These are phyloP conservation scores for Scaptomyza hsui DNA, from an alignment of 1,140 invertebrate species.

Conservation along the genomic window DNA sequence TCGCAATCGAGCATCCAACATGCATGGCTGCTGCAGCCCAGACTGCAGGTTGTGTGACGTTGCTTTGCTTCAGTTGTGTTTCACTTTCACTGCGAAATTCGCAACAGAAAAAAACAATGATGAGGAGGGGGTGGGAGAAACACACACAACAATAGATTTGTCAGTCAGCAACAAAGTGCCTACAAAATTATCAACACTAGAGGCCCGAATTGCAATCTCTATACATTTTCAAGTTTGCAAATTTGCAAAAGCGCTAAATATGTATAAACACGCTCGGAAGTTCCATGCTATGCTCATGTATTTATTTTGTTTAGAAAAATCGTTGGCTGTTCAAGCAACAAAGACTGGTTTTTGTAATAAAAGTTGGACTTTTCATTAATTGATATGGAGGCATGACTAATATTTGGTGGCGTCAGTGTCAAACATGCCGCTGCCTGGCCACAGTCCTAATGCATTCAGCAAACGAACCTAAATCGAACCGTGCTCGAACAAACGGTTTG, in stretches of 20 bases:
- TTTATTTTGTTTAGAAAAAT: not conserved
- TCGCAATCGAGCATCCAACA: slow-evolving; percentile 46
- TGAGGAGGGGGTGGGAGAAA: not conserved
- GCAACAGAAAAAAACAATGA: slow-evolving; percentile 20
- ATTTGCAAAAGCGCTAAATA: not conserved
- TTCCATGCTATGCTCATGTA: too few species aligned
- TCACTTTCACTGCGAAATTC: slow-evolving; percentile 60
- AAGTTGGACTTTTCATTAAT: not conserved
- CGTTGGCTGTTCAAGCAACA: too few species aligned
- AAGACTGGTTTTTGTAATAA: not conserved
- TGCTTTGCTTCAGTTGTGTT: slow-evolving; percentile 21
- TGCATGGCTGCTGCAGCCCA: slow-evolving; percentile 27
- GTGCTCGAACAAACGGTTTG: slow-evolving; percentile 3
- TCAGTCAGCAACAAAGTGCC: slow-evolving; percentile 26
- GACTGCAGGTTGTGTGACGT: slow-evolving; percentile 23
- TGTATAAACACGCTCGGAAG: too few species aligned
- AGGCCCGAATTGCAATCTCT: not conserved
- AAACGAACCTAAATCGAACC: not conserved
- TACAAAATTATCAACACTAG: slow-evolving; percentile 14
- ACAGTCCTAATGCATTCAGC: not conserved
- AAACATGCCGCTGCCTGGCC: not conserved
- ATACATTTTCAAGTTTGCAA: not conserved
- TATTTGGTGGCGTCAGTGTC: slow-evolving; percentile 32
- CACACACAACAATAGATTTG: slow-evolving; percentile 17
- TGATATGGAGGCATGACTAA: not conserved